Base-by-base conservation (phyloP, 2,113 vertebrate genomes). In the Lanius ludovicianus region DNA sequence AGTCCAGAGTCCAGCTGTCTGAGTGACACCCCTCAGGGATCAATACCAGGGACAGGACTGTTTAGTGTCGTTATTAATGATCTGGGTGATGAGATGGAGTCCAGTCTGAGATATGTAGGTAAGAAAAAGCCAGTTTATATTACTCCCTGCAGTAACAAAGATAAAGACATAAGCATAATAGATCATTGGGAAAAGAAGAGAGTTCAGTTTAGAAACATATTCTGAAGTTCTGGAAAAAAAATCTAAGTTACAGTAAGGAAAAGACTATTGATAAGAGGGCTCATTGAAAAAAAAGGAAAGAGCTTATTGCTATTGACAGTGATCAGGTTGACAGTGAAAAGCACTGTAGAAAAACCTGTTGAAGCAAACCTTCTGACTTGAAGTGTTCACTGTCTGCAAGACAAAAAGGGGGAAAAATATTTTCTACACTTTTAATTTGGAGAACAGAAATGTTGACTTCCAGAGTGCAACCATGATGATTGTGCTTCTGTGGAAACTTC, bases 1-100 rank as follows among this genome's bases (percentile, higher is more conserved):
- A 75, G 52, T 55, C 21, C 52, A 78, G 78, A 82, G 56, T 75
- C 60, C 82, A 93, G 42, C 37, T 95, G 93, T 42, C 82, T 87
- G 16, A 69, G 13, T 67, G 60, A 67, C 39, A 78, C 4, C 7
- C 15, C 65, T 78, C 37, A 41, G 47, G 56, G 55, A 78, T 82
- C 15, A 0, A 67, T 70, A 67, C 0, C 0, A 91, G 47, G 25
- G 65, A 60, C 47, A 74, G 62, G 55, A 49, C 73, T 59, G 33
- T 75, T 81, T 23, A 62, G 22, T 77, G 25, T 74, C 74, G 74
- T 62, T 89, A 71, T 82, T 44, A 81, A 68, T 41, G 31, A 41
- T 46, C 46, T 65, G n/a, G 41, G 24, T 60, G 42, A n/a, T 78
- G 39, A 91, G 56, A 46, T 24, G 35, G 47, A 79, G 44, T 75